These are phyloP conservation scores for Balanococcus diminutus DNA, from an alignment of 2,888 invertebrate genomes.

Conservation along the genomic window DNA sequence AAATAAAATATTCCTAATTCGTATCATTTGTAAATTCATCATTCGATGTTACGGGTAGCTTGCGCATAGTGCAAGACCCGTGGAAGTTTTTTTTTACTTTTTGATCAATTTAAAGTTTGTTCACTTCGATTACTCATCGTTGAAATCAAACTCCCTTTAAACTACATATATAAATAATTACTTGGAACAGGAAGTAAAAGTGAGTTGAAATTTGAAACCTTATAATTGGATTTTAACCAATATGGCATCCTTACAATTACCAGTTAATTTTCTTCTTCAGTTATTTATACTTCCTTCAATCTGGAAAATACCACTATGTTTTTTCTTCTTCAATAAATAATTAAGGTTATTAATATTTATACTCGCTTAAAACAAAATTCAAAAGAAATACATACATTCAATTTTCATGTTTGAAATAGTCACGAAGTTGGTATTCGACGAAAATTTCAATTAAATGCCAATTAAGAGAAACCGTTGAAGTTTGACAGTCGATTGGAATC, in stretches of 20 bases:
- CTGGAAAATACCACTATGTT: background rate
- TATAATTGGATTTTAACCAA: background rate
- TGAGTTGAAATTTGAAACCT: background rate
- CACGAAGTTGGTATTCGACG: background rate
- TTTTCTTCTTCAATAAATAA: background rate
- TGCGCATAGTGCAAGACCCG: no score
- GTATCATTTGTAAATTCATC: no score
- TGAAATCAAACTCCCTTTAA: no score
- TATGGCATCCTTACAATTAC: background rate
- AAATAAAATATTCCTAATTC: no score
- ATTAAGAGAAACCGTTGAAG: background rate
- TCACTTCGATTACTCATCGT: no score
- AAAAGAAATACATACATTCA: background rate
- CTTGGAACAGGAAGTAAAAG: background rate
- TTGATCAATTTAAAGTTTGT: no score
- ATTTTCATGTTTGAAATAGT: background rate
- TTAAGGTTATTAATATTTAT: background rate
- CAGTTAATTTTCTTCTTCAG: background rate
- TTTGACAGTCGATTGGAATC: background rate
- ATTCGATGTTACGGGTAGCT: no score
- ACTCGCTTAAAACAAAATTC: background rate
- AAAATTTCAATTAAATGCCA: background rate
- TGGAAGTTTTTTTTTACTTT: no score
- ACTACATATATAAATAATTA: background rate
- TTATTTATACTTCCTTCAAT: background rate